Evolutionary conservation across 2,888 invertebrate species (phyloP), one percentile per base, ranked within the genome.

Genomic region (Tetrapedia diversipes): DNA sequence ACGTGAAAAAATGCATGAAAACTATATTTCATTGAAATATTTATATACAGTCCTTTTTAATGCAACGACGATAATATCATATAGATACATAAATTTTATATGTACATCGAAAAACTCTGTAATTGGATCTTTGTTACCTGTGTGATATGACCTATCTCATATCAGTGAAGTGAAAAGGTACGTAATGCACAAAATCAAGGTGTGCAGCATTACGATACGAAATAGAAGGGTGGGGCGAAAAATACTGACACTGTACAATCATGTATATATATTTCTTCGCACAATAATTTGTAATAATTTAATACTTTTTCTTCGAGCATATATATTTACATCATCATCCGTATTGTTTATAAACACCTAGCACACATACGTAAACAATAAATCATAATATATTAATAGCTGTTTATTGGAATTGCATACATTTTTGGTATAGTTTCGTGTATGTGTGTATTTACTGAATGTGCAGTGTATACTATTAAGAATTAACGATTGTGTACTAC

Each of bases 141-240:
- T 81, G 80, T 70, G 83, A 81, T 86, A 80, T 73, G 79, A 66
- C 78, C 65, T 78, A 83, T 85, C 85, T 87, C 88, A 86, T 87
- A 83, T 84, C 86, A 86, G 84, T 81, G 67, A 82, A 73, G 65
- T 74, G 80, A 81, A 80, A 78, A 83, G 76, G 81, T 83, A 81
- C 79, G 79, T 83, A 80, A 79, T 78, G 78, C 82, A 84, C 80
- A 79, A 83, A 86, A 82, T 81, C 83, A 84, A 83, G 66, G 77
- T 66, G 80, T 77, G 69, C 77, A 65, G 71, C 69, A 69, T 63
- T 45, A 65, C 57, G 53, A 47, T 61, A 41, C 71, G 59, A 39
- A 59, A 54, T 63, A 60, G 65, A 66, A 61, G 73, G 77, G 71
- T 66, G 67, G 80, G 75, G 76, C 59, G 56, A 67, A 59, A 61